phyloP scores from a whole-genome alignment of 2,113 vertebrate genomes.

The Camelus dromedarius region DNA sequence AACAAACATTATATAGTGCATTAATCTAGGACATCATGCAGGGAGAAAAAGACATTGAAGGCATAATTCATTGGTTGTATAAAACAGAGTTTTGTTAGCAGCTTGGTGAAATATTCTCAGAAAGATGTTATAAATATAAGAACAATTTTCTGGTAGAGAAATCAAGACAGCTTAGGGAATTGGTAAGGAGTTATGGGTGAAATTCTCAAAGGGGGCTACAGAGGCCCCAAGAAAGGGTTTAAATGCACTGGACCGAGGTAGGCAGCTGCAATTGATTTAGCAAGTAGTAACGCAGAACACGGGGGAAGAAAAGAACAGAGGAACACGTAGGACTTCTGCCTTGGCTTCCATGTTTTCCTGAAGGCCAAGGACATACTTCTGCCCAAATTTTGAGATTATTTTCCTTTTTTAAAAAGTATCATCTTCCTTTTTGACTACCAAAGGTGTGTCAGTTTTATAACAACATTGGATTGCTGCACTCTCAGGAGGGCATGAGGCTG shows the following conservation, averaged over 20 bases:
- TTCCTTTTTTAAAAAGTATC: slow-evolving; percentile 4
- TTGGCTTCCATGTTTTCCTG: neutral
- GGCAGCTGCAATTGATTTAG: slow-evolving; percentile 65
- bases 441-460: neutral
- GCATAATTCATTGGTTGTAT: slow-evolving; percentile 63
- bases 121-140: slow-evolving; percentile 76
- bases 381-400: neutral
- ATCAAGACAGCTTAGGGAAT: slow-evolving; percentile 65
- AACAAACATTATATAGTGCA: slow-evolving; percentile 61
- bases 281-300: slow-evolving; percentile 59
- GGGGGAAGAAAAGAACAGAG: neutral
- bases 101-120: slow-evolving; percentile 70
- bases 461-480: neutral
- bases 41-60: slow-evolving; percentile 76
- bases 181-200: slow-evolving; percentile 67
- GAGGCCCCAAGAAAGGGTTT: slow-evolving; percentile 13
- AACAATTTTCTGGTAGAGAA: slow-evolving; percentile 77
- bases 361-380: slow-evolving; percentile 55
- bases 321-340: neutral
- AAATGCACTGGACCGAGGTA: slow-evolving; percentile 8
- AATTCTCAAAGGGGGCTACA: slow-evolving; percentile 46
- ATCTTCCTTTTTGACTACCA: neutral
- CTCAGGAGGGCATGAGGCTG: neutral
- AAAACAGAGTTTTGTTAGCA: slow-evolving; percentile 7
- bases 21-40: slow-evolving; percentile 71